A percentile compares a stretch with the other conserved stretches of the same genome.
Evolutionary conservation across 2,888 invertebrate species (phyloP).

Genomic region (Thymelicus sylvestris): DNA sequence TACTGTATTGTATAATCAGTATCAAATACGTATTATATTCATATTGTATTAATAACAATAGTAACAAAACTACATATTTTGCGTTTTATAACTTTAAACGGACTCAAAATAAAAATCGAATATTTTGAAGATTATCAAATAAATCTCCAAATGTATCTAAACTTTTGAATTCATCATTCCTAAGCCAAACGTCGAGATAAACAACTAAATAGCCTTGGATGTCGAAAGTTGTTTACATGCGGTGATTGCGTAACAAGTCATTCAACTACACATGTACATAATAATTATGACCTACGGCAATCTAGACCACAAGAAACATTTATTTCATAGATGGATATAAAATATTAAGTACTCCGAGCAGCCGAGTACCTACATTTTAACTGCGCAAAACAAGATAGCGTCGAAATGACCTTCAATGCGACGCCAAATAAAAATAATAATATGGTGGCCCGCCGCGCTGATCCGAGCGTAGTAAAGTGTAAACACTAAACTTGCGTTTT

Average conservation of each 20-base stretch:
- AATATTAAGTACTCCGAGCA: neutral
- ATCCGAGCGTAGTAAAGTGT: conserved; percentile 64
- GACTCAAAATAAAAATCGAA: no score
- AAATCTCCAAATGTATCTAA: conserved; percentile 7
- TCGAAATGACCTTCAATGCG: conserved; percentile 60
- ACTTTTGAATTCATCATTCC: conserved; percentile 13
- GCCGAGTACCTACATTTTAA: conserved; percentile 36
- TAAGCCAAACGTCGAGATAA: conserved; percentile 20
- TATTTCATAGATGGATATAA: neutral
- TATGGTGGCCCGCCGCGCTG: conserved; percentile 44
- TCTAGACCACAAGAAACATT: conserved; percentile 33
- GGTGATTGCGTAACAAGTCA: conserved; percentile 63
- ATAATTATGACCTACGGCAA: conserved; percentile 47
- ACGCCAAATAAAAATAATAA: conserved; percentile 45
- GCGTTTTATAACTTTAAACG: no score
- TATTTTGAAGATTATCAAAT: no score
- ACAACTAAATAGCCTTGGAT: conserved; percentile 60
- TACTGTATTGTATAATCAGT: no score
- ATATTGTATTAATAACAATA: no score
- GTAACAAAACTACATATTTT: no score
- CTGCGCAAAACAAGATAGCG: conserved; percentile 54
- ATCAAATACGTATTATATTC: no score
- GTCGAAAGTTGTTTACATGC: conserved; percentile 75
- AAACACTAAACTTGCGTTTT: conserved; percentile 60
- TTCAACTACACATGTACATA: conserved; percentile 53